Evolutionary conservation across 2,797 vertebrate species (phyloP), one percentile per base, ranked within the genome.

Genomic region (Pampus argenteus): DNA sequence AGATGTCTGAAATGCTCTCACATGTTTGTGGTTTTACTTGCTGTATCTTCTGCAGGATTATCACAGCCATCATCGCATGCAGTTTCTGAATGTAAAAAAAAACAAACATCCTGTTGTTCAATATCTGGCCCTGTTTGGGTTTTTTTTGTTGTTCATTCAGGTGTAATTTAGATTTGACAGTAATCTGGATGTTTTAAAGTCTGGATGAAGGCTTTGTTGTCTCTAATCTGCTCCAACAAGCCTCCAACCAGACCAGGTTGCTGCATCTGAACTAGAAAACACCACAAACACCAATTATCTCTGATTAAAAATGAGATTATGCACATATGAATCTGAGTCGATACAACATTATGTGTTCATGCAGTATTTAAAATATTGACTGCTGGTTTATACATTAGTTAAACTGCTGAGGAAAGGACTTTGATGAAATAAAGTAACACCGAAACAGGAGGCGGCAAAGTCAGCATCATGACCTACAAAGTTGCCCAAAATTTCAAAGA

Each of bases 11-110:
- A 50, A 28, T 42, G 38, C 42, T 48, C 17, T 38, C 25, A 42
- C 25, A 9, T 45, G 18, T 42, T 36, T 31, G 17, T 11, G 10
- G 13, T 56, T 61, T 31, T 29, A 9, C 9, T 60, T 6, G 20
- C 63, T 71, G 52, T 50, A 18, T 63, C 54, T 44, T 28, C 9
- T 45, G 28, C 44, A 29, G 55, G 71, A 64, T 64, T 20, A 67
- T 34, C 71, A 68, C 8, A 1, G 17, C 54, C 29, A 7, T 63
- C 62, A 42, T 59, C 48, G 6, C 72, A 60, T 72, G 76, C 5
- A 11, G 34, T 62, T 66, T 62, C 60, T 71, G 81, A 80, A 80
- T 83, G 81, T 80, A 67, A 74, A 71, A 57, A 67, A 11, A 36
- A 36, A 11, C 11, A 11, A 36, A 36, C 11, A 36, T 26, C 45